phyloP scores from a whole-genome alignment of 2,797 vertebrate genomes.

The Eulemur rubriventer region DNA sequence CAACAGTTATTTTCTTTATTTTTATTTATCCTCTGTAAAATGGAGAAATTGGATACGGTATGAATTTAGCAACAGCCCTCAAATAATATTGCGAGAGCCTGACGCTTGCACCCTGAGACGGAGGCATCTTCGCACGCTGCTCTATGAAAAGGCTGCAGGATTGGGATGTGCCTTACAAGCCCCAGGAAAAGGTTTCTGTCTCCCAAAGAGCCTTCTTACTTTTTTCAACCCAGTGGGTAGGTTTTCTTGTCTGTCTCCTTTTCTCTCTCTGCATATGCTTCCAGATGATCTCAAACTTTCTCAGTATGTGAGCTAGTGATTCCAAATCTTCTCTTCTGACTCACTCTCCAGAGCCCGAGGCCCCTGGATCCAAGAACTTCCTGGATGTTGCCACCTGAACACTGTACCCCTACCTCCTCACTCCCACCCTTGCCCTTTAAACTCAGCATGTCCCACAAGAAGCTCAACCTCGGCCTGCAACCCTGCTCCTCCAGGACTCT shows the following conservation, averaged over 20 bases:
- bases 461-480: too few relatives aligned
- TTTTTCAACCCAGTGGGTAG: background rate
- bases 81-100: conserved; percentile 40
- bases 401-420: too few relatives aligned
- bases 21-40: conserved; percentile 56
- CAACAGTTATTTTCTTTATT: conserved; percentile 77
- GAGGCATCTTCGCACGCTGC: background rate
- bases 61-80: conserved; percentile 79
- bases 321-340: background rate
- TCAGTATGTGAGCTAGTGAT: background rate
- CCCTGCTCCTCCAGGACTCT: background rate
- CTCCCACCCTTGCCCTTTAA: background rate
- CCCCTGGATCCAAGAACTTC: background rate
- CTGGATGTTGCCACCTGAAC: rapidly evolving
- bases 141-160: background rate
- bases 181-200: background rate
- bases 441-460: rapidly evolving
- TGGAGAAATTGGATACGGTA: conserved; percentile 67
- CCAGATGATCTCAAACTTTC: background rate
- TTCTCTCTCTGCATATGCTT: background rate
- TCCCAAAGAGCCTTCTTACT: background rate
- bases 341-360: background rate
- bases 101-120: background rate
- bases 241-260: background rate
- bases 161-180: background rate